Base-by-base conservation (phyloP, 2,797 vertebrate species). In the Megalops cyprinoides region DNA sequence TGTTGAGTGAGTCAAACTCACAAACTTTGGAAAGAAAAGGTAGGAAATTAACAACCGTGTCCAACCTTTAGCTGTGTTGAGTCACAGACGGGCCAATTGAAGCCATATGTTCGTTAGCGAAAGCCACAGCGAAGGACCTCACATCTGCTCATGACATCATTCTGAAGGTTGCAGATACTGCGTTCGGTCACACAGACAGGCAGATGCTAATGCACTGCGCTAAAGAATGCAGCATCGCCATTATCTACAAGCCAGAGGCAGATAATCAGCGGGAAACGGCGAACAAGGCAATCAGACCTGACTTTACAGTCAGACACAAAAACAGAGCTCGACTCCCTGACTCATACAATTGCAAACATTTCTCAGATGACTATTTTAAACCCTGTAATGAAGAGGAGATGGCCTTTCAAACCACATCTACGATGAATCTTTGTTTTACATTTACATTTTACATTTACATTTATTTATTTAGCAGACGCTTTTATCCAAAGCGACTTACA, bases 351-450 rank as follows among this genome's bases (percentile, higher is more conserved):
- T n/a, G 39, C 8, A 65, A 23, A 65, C 12, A 28, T n/a, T n/a
- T n/a, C n/a, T n/a, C n/a, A n/a, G n/a, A n/a, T 34, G 60, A 71
- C 9, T 71, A 71, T 44, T 71, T 20, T 42, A n/a, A 37, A 71
- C 67, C 42, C 44, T 71, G 67, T 71, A 71, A 71, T 71, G 6
- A 71, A n/a, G 44, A 42, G 20, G 39, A 71, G 23, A 71, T 67
- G 23, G 67, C 37, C 39, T 42, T 71, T 71, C 44, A 37, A n/a
- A n/a, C 67, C n/a, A 3, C 20, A 65, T 71, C 39, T 1, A 8
- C 18, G 8, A 7, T 34, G 20, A 18, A 71, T 71, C n/a, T 39
- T 44, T n/a, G n/a, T n/a, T n/a, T n/a, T n/a, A n/a, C n/a, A n/a
- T n/a, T n/a, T n/a, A n/a, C n/a, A n/a, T n/a, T n/a, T n/a, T n/a